Conservation (phyloP, 1,140 invertebrate genomes). For the Tribolium madens region DNA sequence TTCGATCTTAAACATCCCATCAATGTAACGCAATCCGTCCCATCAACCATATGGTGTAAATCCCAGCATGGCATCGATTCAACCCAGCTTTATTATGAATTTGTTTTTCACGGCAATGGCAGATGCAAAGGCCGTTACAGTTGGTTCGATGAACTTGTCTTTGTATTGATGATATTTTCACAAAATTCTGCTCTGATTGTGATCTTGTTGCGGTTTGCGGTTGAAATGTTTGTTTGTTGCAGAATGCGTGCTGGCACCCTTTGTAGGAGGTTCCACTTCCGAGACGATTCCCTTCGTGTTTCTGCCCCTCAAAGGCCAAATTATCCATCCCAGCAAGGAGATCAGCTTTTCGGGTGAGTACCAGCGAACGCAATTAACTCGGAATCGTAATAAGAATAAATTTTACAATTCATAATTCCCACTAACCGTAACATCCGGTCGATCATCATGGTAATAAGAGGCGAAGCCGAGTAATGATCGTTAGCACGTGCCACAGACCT, state of each 20-base stretch:
- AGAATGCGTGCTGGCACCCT: constrained; percentile 87
- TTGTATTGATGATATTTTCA: background rate
- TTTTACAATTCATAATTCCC: constrained; percentile 61
- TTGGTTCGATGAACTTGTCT: constrained; percentile 20
- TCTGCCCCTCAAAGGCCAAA: constrained; percentile 84
- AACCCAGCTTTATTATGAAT: constrained; percentile 21
- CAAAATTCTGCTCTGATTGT: constrained; percentile 2
- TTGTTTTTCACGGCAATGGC: constrained; percentile 14
- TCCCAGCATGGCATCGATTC: constrained; percentile 29
- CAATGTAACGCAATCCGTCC: constrained; percentile 10
- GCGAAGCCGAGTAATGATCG: constrained; percentile 9
- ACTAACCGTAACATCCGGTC: constrained; percentile 56
- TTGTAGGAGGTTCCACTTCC: constrained; percentile 78
- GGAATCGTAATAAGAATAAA: constrained; percentile 51
- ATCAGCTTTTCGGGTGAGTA: constrained; percentile 83
- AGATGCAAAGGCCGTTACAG: constrained; percentile 31
- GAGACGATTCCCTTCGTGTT: constrained; percentile 89
- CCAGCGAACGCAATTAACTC: background rate
- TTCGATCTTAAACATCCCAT: background rate
- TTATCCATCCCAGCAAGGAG: constrained; percentile 87
- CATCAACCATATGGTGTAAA: constrained; percentile 31
- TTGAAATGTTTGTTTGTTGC: constrained; percentile 66
- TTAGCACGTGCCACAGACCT: constrained; percentile 10
- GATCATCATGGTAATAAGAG: constrained; percentile 42
- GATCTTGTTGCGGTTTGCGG: background rate